Evolutionary conservation across 2,797 vertebrate genomes (phyloP).

Genomic region (Leptatherina wallacei): DNA sequence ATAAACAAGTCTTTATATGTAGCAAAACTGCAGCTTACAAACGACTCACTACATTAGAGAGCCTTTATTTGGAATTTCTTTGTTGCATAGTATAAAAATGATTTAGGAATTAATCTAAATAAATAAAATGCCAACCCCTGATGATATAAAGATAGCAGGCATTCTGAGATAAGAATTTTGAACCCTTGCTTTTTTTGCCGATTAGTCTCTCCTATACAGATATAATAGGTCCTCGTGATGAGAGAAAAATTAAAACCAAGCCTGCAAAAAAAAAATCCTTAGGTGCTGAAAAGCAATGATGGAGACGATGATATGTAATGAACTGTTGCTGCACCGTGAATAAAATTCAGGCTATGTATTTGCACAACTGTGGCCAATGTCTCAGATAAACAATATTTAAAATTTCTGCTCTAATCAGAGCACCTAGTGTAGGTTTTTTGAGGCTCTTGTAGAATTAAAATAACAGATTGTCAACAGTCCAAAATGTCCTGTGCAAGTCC

Average conservation of each 20-base stretch:
- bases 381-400: neutral
- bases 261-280: neutral
- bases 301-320: slow-evolving; percentile 27
- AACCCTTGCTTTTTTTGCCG: neutral
- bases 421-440: neutral
- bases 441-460: neutral
- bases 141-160: slow-evolving; percentile 2
- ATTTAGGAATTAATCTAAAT: slow-evolving; percentile 32
- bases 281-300: slow-evolving; percentile 33
- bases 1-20: slow-evolving; percentile 55
- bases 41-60: slow-evolving; percentile 2
- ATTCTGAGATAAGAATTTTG: neutral
- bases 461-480: neutral
- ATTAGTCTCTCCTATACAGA: slow-evolving; percentile 17
- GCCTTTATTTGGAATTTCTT: slow-evolving; percentile 15
- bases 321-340: slow-evolving; percentile 10
- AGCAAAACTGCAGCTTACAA: slow-evolving; percentile 10
- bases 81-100: slow-evolving; percentile 17
- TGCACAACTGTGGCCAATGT: slow-evolving; percentile 21
- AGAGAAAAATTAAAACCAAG: slow-evolving; percentile 13
- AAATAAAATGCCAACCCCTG: slow-evolving; percentile 5
- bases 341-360: slow-evolving; percentile 20
- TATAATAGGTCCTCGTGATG: slow-evolving; percentile 36
- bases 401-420: slow-evolving; percentile 5
- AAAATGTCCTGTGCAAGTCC: neutral